Conservation (phyloP, 1,140 invertebrate species). For the Drosophila murphyi region DNA sequence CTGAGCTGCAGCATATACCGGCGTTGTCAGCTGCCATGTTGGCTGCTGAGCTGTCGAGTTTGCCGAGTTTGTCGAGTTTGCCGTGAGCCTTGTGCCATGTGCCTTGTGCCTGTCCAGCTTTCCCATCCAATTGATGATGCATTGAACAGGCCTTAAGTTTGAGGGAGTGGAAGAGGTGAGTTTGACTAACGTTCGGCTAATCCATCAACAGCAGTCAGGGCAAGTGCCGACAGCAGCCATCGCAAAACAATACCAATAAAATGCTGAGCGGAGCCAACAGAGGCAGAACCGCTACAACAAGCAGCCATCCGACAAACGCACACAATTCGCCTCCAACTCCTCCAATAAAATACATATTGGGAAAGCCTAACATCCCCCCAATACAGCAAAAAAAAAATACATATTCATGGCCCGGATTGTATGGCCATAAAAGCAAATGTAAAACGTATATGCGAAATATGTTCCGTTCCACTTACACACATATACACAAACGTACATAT, state of each 20-base stretch:
- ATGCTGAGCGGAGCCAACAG: conserved; percentile 42
- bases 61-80: conserved; percentile 9
- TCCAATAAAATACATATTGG: conserved; percentile 72
- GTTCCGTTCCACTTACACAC: background rate
- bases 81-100: conserved; percentile 1
- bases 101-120: conserved; percentile 18
- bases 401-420: conserved; percentile 19
- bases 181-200: conserved; percentile 58
- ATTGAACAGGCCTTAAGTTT: conserved; percentile 18
- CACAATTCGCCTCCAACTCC: conserved; percentile 34
- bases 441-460: conserved; percentile 6
- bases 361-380: conserved; percentile 42
- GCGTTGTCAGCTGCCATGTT: conserved; percentile 26
- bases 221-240: conserved; percentile 60
- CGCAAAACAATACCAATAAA: conserved; percentile 66
- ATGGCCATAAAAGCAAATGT: conserved; percentile 60
- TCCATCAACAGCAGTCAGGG: conserved; percentile 66
- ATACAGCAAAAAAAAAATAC: conserved; percentile 43
- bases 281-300: conserved; percentile 22
- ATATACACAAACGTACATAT: background rate
- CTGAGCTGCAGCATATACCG: background rate
- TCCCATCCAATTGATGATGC: conserved; percentile 37
- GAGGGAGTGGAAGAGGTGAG: background rate
- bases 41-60: conserved; percentile 1
- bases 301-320: conserved; percentile 5